phyloP scores from a whole-genome alignment of 2,888 invertebrate genomes.

The Catocala sponsa region DNA sequence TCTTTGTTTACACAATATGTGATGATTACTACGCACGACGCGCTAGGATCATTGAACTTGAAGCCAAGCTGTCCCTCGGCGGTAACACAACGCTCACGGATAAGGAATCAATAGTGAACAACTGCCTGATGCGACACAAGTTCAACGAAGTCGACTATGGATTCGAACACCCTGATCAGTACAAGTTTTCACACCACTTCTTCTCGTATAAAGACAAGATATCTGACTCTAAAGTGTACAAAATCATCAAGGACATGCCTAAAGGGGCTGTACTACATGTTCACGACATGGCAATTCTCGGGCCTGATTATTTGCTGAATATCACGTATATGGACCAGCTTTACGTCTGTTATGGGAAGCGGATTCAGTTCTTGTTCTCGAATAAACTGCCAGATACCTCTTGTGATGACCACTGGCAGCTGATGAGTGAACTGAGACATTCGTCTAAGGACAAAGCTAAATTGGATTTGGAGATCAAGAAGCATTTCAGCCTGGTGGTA shows the following conservation, averaged over 20 bases:
- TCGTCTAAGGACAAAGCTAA: conserved; percentile 67
- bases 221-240: conserved; percentile 89
- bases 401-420: conserved; percentile 78
- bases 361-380: conserved; percentile 64
- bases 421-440: conserved; percentile 77
- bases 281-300: conserved; percentile 90
- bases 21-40: conserved; percentile 67
- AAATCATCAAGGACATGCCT: conserved; percentile 90
- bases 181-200: conserved; percentile 90
- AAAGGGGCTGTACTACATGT: conserved; percentile 92
- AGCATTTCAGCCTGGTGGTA: conserved; percentile 87
- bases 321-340: conserved; percentile 89
- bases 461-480: conserved; percentile 86
- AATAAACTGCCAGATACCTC: conserved; percentile 53
- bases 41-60: conserved; percentile 78
- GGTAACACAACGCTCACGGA: conserved; percentile 78
- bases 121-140: conserved; percentile 88
- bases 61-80: conserved; percentile 83
- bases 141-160: conserved; percentile 85
- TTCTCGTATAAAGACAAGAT: conserved; percentile 89
- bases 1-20: conserved; percentile 44
- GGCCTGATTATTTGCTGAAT: conserved; percentile 89
- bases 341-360: conserved; percentile 80
- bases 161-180: conserved; percentile 85
- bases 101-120: conserved; percentile 86